Percentiles rank a stretch among this genome's conserved stretches.
These are phyloP conservation scores for Ascidia mentula DNA, from an alignment of 23 tunicate genomes.

Conservation along the genomic window DNA sequence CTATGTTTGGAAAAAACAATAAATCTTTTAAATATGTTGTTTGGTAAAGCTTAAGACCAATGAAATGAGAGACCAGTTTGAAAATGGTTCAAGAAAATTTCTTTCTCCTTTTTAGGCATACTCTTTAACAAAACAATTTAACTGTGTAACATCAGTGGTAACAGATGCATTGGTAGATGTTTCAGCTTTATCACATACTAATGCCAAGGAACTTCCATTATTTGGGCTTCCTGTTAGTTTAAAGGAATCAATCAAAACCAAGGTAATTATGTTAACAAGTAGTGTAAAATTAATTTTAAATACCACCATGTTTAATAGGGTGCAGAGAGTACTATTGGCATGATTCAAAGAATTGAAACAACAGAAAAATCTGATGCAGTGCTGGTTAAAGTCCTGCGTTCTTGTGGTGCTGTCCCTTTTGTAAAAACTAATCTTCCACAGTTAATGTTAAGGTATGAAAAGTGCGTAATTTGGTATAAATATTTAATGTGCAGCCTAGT, in stretches of 20 bases:
- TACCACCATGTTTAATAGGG: not conserved
- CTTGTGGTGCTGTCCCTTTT: constrained; percentile 80
- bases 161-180: constrained; percentile 17
- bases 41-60: no score
- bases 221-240: constrained; percentile 78
- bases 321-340: constrained; percentile 34
- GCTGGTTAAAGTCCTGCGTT: constrained; percentile 58
- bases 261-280: constrained; percentile 17
- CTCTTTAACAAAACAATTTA: constrained; percentile 27
- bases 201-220: constrained; percentile 5
- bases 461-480: no score
- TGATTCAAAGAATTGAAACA: constrained; percentile 5
- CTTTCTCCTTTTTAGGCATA: constrained; percentile 61
- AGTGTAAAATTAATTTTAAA: no score
- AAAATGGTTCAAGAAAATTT: no score
- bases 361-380: constrained; percentile 45
- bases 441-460: constrained; percentile 25
- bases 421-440: constrained; percentile 64
- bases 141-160: constrained; percentile 56
- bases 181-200: not conserved
- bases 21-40: no score
- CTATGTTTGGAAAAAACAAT: no score
- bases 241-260: constrained; percentile 50
- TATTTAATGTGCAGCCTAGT: no score
- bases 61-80: no score